Conservation (phyloP, 2,797 vertebrate genomes). For the Taeniopygia guttata region DNA sequence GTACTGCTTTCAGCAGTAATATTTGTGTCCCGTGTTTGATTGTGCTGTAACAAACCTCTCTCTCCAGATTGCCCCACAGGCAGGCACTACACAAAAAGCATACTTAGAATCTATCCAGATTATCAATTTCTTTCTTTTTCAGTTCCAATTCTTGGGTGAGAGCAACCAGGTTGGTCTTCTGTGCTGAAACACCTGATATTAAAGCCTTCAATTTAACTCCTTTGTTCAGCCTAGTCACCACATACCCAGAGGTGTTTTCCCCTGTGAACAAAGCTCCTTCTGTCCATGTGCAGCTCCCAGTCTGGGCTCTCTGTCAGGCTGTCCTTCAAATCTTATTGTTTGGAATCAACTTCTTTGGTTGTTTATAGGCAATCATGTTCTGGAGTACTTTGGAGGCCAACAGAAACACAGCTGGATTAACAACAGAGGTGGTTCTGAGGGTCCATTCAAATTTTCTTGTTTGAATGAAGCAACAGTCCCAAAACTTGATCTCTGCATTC, state of each 20-base stretch:
- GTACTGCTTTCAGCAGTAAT: neutral
- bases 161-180: neutral
- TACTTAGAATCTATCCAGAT: neutral
- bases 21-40: neutral
- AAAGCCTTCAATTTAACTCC: neutral
- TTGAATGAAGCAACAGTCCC: neutral
- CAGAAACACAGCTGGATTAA: neutral
- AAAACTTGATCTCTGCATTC: neutral
- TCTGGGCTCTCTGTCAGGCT: too few species aligned
- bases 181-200: neutral
- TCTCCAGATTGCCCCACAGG: neutral
- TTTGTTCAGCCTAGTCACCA: too few species aligned
- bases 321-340: too few species aligned
- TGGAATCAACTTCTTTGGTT: neutral
- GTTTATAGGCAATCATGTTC: neutral
- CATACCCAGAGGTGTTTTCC: too few species aligned
- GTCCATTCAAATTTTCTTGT: neutral
- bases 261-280: too few species aligned
- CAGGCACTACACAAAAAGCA: neutral
- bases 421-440: neutral
- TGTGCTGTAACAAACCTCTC: neutral
- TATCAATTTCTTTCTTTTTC: too few species aligned
- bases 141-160: neutral
- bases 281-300: too few species aligned
- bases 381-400: neutral